Evolutionary conservation across 2,888 invertebrate species (phyloP), one percentile per base, ranked within the genome.

Genomic region (Maniola hyperantus): DNA sequence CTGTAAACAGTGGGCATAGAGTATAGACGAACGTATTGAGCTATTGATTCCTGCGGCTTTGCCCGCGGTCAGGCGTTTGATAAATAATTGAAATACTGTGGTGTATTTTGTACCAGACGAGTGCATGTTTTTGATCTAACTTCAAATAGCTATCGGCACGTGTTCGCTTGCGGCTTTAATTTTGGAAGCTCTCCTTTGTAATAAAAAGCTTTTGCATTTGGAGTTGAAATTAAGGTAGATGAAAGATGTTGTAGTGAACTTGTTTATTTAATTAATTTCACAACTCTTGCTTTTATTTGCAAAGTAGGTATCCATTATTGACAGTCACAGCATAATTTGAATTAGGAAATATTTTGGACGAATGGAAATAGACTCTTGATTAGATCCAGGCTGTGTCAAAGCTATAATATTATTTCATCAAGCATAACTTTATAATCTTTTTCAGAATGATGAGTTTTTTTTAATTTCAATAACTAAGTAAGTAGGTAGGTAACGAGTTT

Each of bases 21-120:
- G 54, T 54, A 51, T 33, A 61, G 63, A 61, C 51, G 60, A 62
- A 68, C 66, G 57, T 60, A 73, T 74, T 73, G 73, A 72, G 74
- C 73, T 73, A 76, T 75, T 76, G 77, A 77, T 78, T 74, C 69
- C 67, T 71, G 72, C 68, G 68, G 68, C 70, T 69, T 67, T 71
- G 63, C 71, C 69, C 69, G 69, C 72, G 74, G 71, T 66, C 72
- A 69, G 68, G 67, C 71, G 66, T 65, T 71, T 72, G 69, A 65
- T 75, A 73, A 74, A 77, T 75, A 73, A 77, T 76, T 74, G 71
- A 71, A 72, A 72, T 68, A 69, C 61, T 44, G 66, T 58, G 64
- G 59, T 55, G 33, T 55, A 42, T 66, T 66, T 63, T 10, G 44
- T 66, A 60, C 39, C 55, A 69, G 63, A 42, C 42, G 36, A 50